Conservation (phyloP, 2,113 vertebrate genomes). For the Pseudopipra pipra region DNA sequence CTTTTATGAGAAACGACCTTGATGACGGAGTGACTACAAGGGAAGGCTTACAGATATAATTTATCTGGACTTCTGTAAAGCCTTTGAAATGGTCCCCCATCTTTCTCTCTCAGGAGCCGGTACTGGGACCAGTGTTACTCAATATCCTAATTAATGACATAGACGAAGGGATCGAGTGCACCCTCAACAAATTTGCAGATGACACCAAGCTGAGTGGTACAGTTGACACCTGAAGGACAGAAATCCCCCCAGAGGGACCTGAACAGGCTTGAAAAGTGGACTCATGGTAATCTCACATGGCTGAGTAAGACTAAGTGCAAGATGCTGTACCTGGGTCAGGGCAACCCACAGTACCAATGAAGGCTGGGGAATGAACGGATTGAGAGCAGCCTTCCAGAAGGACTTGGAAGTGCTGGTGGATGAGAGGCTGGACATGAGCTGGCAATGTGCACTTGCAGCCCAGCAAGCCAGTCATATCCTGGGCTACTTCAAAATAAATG, state of each 20-base stretch:
- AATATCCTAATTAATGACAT: neutral
- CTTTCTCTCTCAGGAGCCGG: neutral
- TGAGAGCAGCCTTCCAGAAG: neutral
- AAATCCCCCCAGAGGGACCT: neutral
- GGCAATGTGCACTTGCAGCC: neutral
- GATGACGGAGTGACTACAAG: neutral
- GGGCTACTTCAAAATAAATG: neutral
- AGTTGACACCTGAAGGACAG: neutral
- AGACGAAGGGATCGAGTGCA: fast-evolving
- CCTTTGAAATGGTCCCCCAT: neutral
- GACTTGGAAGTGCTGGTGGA: neutral
- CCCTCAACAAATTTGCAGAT: neutral
- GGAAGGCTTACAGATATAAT: neutral
- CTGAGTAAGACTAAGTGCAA: neutral
- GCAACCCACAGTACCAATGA: neutral
- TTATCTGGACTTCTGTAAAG: neutral
- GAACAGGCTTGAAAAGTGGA: neutral
- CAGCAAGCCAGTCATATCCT: neutral
- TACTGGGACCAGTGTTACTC: fast-evolving
- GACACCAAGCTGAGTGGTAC: neutral
- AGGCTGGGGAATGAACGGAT: neutral
- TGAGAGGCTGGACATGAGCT: neutral
- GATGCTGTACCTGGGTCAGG: neutral
- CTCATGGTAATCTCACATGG: neutral
- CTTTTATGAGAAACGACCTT: neutral